Evolutionary conservation across 2,888 invertebrate genomes (phyloP), one percentile per base, ranked within the genome.

Genomic region (Caenorhabditis sulstoni): DNA sequence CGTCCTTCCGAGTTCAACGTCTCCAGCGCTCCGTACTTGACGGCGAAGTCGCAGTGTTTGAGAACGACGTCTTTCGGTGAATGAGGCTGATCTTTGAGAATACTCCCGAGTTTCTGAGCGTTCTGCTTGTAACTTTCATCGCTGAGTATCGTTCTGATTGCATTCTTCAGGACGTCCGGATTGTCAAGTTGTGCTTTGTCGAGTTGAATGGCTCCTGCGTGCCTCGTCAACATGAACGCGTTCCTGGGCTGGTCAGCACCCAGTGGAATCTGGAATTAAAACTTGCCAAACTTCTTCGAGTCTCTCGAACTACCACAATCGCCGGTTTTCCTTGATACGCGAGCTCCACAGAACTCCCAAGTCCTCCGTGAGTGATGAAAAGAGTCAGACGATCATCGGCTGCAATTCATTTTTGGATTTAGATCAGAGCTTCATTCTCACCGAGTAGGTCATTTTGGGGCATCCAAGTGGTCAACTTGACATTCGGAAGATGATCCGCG

Each of bases 341-440:
- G 45, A 80, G 59, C 47, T 80, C 80, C n/a, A 76, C 59, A 2
- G 80, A 70, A 66, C 74, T 74, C 47, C 76, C 81, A 9, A 81
- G 59, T 18, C 81, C 81, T 44, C 81, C 81, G 49, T 81, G 81
- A 18, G 81, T 81, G 5, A 81, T 41, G 52, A 81, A 81, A 3
- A 78, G 64, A 4, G 74, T 58, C 2, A 81, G 47, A 44, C 81
- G 68, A 7, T 73, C 55, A 47, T 81, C 81, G 62, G 74, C 81
- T 76, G 47, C 44, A 76, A 55, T 23, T 22, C 50, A 4, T 44
- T 39, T n/a, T 7, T 14, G 4, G 3, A 23, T 23, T 66, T 1
- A 57, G 7, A n/a, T n/a, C n/a, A n/a, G n/a, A n/a, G n/a, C n/a
- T n/a, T 37, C 3, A 37, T 14, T 45, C 39, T 3, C n/a, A 77